Conservation (phyloP, 2,888 invertebrate species). For the Pollenia griseotomentosa region DNA sequence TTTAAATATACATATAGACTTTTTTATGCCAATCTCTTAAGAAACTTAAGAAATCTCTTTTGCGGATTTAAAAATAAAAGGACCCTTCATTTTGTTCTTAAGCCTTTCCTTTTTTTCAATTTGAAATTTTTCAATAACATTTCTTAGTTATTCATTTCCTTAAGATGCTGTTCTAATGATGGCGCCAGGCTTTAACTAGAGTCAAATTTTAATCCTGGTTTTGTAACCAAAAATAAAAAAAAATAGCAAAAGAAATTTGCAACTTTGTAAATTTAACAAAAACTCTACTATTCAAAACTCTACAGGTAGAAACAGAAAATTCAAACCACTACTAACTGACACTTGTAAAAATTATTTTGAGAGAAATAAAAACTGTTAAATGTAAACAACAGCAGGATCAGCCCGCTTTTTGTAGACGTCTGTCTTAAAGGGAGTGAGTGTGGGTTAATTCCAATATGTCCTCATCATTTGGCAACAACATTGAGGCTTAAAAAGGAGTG, state of each 20-base stretch:
- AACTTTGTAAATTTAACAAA: constrained; percentile 7
- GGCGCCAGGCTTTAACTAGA: constrained; percentile 59
- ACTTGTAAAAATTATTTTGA: constrained; percentile 62
- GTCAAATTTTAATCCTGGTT: constrained; percentile 33
- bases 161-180: constrained; percentile 43
- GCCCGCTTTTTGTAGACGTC: constrained; percentile 18
- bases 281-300: not conserved
- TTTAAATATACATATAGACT: no score
- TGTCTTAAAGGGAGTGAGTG: constrained; percentile 1
- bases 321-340: constrained; percentile 35
- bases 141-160: not conserved
- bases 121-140: not conserved
- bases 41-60: no score
- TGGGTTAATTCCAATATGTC: constrained; percentile 43
- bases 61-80: no score
- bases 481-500: constrained; percentile 53
- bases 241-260: constrained; percentile 17
- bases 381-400: constrained; percentile 69
- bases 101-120: not conserved
- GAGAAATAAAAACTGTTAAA: constrained; percentile 54
- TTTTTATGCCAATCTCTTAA: no score
- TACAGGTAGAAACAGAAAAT: constrained; percentile 33
- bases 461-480: constrained; percentile 42
- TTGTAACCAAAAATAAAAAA: not conserved
- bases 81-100: not conserved